Percentiles rank a stretch among this genome's conserved stretches.
phyloP scores from a whole-genome alignment of 1,140 invertebrate species.

The Zaprionus tsacasi region DNA sequence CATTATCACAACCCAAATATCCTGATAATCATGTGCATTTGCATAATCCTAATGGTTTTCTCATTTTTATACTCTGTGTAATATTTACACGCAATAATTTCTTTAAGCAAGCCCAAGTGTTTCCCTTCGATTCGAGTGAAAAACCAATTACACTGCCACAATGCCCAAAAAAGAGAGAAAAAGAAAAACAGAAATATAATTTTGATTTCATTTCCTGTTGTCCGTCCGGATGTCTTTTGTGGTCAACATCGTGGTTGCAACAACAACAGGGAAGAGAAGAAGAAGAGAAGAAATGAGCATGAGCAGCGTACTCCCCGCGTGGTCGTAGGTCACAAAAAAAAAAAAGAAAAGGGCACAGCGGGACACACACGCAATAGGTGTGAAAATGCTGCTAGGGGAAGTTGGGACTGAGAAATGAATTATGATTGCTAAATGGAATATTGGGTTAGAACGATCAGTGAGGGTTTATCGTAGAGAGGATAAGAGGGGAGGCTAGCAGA shows the following conservation, averaged over 20 bases:
- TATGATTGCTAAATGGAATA: slow-evolving; percentile 54
- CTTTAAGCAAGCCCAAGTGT: neutral
- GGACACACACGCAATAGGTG: slow-evolving; percentile 55
- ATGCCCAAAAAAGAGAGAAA: slow-evolving; percentile 49
- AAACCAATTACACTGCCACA: slow-evolving; percentile 78
- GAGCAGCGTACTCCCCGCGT: slow-evolving; percentile 47
- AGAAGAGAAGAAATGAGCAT: slow-evolving; percentile 17
- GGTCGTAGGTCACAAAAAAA: slow-evolving; percentile 58
- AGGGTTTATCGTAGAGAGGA: too few species aligned
- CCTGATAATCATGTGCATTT: neutral
- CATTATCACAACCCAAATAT: neutral
- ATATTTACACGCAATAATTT: slow-evolving; percentile 26
- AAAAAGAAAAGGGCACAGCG: slow-evolving; percentile 25
- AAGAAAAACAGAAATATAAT: slow-evolving; percentile 45
- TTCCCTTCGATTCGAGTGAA: slow-evolving; percentile 45
- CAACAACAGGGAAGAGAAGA: slow-evolving; percentile 41
- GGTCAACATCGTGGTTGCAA: slow-evolving; percentile 50
- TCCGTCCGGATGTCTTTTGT: slow-evolving; percentile 64
- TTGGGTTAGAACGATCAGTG: too few species aligned
- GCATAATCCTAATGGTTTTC: neutral
- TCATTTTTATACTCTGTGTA: neutral
- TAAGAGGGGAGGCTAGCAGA: too few species aligned
- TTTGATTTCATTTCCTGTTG: slow-evolving; percentile 66
- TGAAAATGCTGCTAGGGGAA: slow-evolving; percentile 50
- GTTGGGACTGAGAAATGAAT: slow-evolving; percentile 27